Evolutionary conservation across 1,140 invertebrate genomes (phyloP).

Genomic region (Rhynchophorus ferrugineus): DNA sequence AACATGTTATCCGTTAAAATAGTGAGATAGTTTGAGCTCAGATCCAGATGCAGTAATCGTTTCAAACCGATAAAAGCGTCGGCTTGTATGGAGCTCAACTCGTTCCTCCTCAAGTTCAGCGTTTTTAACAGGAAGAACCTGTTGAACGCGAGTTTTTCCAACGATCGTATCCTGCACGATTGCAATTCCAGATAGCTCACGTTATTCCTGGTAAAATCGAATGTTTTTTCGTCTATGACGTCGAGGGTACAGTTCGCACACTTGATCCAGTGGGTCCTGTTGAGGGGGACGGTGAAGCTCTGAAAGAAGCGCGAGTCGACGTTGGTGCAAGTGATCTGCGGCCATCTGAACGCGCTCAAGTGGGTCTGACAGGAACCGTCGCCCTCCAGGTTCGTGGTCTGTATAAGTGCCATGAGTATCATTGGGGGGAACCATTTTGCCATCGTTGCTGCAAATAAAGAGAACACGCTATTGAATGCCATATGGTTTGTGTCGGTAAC

Average conservation of each 20-base stretch:
- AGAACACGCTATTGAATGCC: background rate
- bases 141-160: constrained; percentile 28
- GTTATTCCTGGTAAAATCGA: constrained; percentile 31
- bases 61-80: constrained; percentile 29
- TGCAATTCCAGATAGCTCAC: constrained; percentile 30
- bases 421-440: constrained; percentile 26
- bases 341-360: constrained; percentile 17
- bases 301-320: constrained; percentile 27
- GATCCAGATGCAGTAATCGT: constrained; percentile 30
- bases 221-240: constrained; percentile 30
- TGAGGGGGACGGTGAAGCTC: constrained; percentile 25
- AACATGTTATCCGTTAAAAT: constrained; percentile 32
- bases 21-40: constrained; percentile 31
- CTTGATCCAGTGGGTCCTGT: constrained; percentile 31
- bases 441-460: constrained; percentile 26
- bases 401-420: constrained; percentile 14
- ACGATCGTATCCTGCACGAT: constrained; percentile 15
- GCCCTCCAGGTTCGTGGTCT: constrained; percentile 15
- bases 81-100: constrained; percentile 24
- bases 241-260: constrained; percentile 31
- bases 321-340: constrained; percentile 31
- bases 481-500: background rate
- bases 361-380: constrained; percentile 18
- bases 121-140: constrained; percentile 29
- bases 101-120: constrained; percentile 30